Percentiles rank a stretch among this genome's conserved stretches.
Evolutionary conservation across 1,140 invertebrate genomes (phyloP).

Genomic region (Lamellibrachia luymesi): DNA sequence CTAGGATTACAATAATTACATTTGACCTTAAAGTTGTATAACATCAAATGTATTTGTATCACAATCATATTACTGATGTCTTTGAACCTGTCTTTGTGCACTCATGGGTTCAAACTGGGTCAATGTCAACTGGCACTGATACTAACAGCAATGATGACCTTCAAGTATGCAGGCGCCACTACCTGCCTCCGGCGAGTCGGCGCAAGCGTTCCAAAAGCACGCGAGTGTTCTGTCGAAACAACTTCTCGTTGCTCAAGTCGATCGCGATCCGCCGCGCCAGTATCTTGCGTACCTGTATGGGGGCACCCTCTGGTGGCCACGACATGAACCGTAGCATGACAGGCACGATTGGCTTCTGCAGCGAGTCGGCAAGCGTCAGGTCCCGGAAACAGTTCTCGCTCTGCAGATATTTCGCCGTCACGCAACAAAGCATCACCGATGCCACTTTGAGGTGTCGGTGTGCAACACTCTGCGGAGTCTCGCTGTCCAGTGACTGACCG

Average conservation of each 20-base stretch:
- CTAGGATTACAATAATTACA: background rate
- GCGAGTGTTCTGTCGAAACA: constrained; percentile 50
- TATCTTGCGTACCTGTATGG: constrained; percentile 45
- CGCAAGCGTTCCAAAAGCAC: constrained; percentile 36
- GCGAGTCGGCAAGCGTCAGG: constrained; percentile 57
- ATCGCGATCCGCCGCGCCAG: constrained; percentile 39
- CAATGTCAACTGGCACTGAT: background rate
- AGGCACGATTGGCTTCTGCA: constrained; percentile 59
- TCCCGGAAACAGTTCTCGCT: constrained; percentile 59
- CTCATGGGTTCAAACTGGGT: background rate
- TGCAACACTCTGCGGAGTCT: constrained; percentile 46
- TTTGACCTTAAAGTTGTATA: background rate
- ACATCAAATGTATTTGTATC: background rate
- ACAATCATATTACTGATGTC: background rate
- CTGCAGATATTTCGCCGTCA: constrained; percentile 59
- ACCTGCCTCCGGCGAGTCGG: background rate
- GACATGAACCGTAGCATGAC: constrained; percentile 54
- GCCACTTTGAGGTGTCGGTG: constrained; percentile 49
- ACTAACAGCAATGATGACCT: background rate
- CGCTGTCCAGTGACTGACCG: constrained; percentile 31
- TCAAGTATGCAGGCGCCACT: background rate
- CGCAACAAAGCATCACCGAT: constrained; percentile 54
- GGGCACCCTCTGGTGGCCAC: constrained; percentile 55
- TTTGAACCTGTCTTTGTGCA: background rate
- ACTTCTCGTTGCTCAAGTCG: constrained; percentile 51